Evolutionary conservation across 2,888 invertebrate genomes (phyloP), one percentile per base, ranked within the genome.

Genomic region (Hyposoter dolosus): DNA sequence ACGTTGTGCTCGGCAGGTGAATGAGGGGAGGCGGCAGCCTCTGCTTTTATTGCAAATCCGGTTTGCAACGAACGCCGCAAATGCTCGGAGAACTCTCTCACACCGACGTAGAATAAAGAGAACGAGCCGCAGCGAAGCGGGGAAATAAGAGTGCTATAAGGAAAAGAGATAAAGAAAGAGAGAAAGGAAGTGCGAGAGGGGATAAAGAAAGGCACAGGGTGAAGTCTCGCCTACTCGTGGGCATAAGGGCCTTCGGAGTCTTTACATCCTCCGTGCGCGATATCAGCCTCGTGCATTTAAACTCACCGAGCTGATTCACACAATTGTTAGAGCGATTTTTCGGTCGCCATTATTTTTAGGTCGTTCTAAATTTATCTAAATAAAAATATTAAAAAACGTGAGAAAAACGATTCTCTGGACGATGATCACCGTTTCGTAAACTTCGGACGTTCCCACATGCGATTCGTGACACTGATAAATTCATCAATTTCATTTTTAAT

Each of bases 11-110:
- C 50, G 72, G 72, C 65, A 74, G 80, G 80, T 65, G 72, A 72
- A 81, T 72, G 71, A 65, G 72, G 72, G 65, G 65, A 80, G 63
- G 60, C 60, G 45, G 45, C 40, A 60, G 69, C 77, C 74, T 80
- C 88, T 90, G 89, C 91, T 92, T 92, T 92, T 93, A 93, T 93
- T 92, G 92, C 92, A 90, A 93, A 93, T 93, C 93, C 93, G 93
- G 93, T 93, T 93, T 92, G 92, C 90, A 85, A 88, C 88, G 89
- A 84, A 72, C 75, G 68, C 82, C 83, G 63, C 82, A 69, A 81
- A 83, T 76, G 71, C 82, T 72, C 82, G 28, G 84, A 80, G 76
- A 78, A 69, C 71, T 53, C 76, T 84, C 83, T 72, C 71, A 69
- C 69, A 82, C 71, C 71, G 75, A 40, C 40, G 45, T 74, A 84